Evolutionary conservation across 2,797 vertebrate genomes (phyloP).

Genomic region (Rhinophrynus dorsalis): DNA sequence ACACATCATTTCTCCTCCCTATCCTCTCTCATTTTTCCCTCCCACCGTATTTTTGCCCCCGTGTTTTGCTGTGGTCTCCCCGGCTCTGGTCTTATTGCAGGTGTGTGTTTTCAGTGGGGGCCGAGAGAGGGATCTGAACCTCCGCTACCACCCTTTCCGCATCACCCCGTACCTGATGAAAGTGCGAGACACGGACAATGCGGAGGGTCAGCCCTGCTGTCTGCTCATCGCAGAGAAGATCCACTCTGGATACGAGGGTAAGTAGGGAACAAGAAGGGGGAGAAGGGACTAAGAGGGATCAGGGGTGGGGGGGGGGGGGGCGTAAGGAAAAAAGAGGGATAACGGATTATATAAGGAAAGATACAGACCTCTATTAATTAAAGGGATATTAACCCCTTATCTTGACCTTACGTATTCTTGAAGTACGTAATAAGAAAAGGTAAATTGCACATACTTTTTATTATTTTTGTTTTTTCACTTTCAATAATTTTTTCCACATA

Average conservation of each 20-base stretch:
- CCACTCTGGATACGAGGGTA: conserved; percentile 89
- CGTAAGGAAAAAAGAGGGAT: background rate
- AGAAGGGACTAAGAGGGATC: background rate
- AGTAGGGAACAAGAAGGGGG: background rate
- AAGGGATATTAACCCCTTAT: no score
- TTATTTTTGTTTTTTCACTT: no score
- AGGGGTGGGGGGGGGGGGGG: background rate
- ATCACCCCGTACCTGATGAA: conserved; percentile 87
- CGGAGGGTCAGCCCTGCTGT: conserved; percentile 78
- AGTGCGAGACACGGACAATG: conserved; percentile 73
- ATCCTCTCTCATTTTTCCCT: background rate
- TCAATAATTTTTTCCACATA: no score
- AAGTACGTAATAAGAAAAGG: no score
- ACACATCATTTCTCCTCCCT: no score
- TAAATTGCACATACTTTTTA: no score
- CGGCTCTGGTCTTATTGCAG: conserved; percentile 55
- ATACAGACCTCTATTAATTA: no score
- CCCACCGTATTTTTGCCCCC: background rate
- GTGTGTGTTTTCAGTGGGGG: conserved; percentile 61
- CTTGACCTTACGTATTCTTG: no score
- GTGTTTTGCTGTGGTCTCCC: conserved; percentile 33
- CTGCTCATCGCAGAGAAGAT: conserved; percentile 84
- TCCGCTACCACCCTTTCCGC: conserved; percentile 56
- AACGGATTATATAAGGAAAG: background rate
- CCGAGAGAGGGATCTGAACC: conserved; percentile 46